Base-by-base conservation (phyloP, 2,888 invertebrate genomes). In the Saturnia japonica region DNA sequence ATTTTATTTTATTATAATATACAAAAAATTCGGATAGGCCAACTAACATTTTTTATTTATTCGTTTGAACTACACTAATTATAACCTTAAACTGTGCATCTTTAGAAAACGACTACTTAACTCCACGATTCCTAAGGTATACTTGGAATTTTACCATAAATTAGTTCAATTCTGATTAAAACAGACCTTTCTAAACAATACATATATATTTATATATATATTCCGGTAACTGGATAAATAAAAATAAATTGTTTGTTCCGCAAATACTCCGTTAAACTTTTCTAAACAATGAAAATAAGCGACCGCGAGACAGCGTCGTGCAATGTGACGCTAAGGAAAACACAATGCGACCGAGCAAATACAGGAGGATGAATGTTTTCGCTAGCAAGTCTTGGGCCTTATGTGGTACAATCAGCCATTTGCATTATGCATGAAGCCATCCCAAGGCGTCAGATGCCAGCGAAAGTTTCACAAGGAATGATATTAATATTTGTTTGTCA, bases 351-450 rank as follows among this genome's bases (percentile, higher is more conserved):
- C 79, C 77, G 77, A 84, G 84, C 83, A 85, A 88, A 89, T 84
- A 88, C 77, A 77, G 3, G 83, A 25, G 82, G 83, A 86, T 83
- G 84, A 85, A 87, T 90, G 86, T 89, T 88, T 86, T 87, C 85
- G 82, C 82, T 87, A 90, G 88, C 88, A 89, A 86, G 87, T 85
- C 85, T 75, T 78, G 80, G 80, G 83, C 77, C 81, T 81, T 86
- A 85, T 84, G 85, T 85, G 87, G 82, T 85, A 89, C 92, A 93
- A 93, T 93, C 92, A 92, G 86, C 78, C 80, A 85, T 84, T 86
- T 93, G 90, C 90, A 93, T 93, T 89, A 93, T 93, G 91, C 91
- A 93, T 93, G 90, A 90, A 88, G 85, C 88, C 87, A 81, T 88
- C 86, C 86, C 82, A 76, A 74, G 83, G 86, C 88, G 89, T 86